These are phyloP conservation scores for Phania funesta DNA, from an alignment of 2,888 invertebrate genomes.

Conservation along the genomic window DNA sequence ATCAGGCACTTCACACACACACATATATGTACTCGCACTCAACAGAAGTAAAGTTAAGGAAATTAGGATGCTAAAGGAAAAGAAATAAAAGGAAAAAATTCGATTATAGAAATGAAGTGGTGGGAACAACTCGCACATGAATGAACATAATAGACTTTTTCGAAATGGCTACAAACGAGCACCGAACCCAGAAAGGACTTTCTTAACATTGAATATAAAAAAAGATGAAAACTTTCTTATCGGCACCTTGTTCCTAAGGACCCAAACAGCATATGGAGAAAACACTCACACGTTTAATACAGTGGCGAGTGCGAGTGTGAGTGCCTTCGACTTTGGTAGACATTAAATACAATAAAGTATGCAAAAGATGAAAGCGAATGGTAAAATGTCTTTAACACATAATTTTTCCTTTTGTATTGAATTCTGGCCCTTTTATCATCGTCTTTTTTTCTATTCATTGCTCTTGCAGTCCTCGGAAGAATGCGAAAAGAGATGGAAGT, in stretches of 20 bases:
- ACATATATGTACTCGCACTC: background rate
- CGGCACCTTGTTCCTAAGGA: background rate
- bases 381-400: slow-evolving; percentile 59
- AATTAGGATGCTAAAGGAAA: slow-evolving; percentile 1
- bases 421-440: slow-evolving; percentile 23
- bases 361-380: slow-evolving; percentile 32
- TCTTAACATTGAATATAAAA: slow-evolving; percentile 13
- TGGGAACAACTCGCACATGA: background rate
- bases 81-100: slow-evolving; percentile 49
- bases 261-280: slow-evolving; percentile 34
- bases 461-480: slow-evolving; percentile 8
- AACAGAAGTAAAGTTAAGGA: slow-evolving; percentile 21
- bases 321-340: background rate
- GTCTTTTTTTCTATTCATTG: background rate
- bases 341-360: slow-evolving; percentile 45
- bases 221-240: background rate
- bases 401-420: slow-evolving; percentile 62
- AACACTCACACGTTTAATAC: slow-evolving; percentile 9
- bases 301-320: background rate
- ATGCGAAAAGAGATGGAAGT: slow-evolving; percentile 2
- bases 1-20: background rate
- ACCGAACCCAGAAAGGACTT: slow-evolving; percentile 12
- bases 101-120: slow-evolving; percentile 56
- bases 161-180: slow-evolving; percentile 2
- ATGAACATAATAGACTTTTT: background rate